These are phyloP conservation scores for Petrophora chlorosata DNA, from an alignment of 2,888 invertebrate genomes.

Conservation along the genomic window DNA sequence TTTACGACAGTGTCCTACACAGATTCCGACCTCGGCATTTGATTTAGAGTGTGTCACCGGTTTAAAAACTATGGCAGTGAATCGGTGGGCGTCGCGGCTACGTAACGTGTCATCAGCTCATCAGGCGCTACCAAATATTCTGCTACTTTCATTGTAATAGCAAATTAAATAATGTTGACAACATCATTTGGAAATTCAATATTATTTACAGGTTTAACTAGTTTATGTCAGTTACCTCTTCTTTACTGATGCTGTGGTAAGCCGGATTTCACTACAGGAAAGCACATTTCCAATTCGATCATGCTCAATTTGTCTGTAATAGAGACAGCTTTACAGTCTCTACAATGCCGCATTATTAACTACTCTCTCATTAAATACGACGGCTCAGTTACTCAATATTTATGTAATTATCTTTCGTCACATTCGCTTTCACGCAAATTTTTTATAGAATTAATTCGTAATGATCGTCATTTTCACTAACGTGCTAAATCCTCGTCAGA, in stretches of 20 bases:
- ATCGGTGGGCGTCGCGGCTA: slow-evolving; percentile 34
- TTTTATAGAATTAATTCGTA: slow-evolving; percentile 40
- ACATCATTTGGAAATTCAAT: not conserved
- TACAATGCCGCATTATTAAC: not conserved
- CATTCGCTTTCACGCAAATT: slow-evolving; percentile 52
- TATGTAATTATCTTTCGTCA: slow-evolving; percentile 48
- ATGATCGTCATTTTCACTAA: slow-evolving; percentile 46
- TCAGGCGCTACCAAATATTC: slow-evolving; percentile 30
- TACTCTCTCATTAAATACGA: not conserved
- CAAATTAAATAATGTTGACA: slow-evolving; percentile 8
- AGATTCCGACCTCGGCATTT: slow-evolving; percentile 37
- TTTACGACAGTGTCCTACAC: slow-evolving; percentile 17
- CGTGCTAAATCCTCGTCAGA: slow-evolving; percentile 21
- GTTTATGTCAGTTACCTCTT: not conserved
- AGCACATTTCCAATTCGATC: slow-evolving; percentile 1
- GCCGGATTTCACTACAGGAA: not conserved
- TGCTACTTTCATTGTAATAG: slow-evolving; percentile 22
- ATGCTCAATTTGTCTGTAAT: not conserved
- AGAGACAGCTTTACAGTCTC: slow-evolving; percentile 1
- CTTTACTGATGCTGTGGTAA: not conserved
- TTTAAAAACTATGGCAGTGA: slow-evolving; percentile 24
- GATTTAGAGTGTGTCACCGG: slow-evolving; percentile 36
- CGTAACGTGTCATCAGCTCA: slow-evolving; percentile 30
- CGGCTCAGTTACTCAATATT: slow-evolving; percentile 35
- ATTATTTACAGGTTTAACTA: not conserved